Evolutionary conservation across 1,140 invertebrate genomes (phyloP).

Genomic region (Aphidius ervi): DNA sequence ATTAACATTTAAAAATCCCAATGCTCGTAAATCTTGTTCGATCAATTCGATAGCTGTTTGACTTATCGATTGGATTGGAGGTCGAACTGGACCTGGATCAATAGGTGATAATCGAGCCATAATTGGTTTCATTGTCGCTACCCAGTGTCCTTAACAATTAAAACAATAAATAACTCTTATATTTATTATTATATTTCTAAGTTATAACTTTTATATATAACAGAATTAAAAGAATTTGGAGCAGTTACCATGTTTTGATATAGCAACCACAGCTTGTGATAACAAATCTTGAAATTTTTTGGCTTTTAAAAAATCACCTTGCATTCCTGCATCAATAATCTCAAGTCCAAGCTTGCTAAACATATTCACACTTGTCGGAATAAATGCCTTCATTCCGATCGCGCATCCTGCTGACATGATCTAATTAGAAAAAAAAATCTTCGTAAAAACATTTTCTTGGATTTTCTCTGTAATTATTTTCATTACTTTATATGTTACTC

Average conservation of each 20-base stretch:
- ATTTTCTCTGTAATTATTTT: no score
- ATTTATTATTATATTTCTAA: no score
- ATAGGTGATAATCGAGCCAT: constrained; percentile 60
- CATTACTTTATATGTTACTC: no score
- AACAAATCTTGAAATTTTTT: constrained; percentile 50
- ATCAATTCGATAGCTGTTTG: constrained; percentile 33
- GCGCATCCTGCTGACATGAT: constrained; percentile 58
- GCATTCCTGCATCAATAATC: constrained; percentile 44
- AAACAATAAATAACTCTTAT: no score
- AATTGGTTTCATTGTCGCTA: constrained; percentile 64
- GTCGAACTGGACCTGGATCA: constrained; percentile 57
- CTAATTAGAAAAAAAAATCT: constrained; percentile 52
- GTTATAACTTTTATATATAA: no score
- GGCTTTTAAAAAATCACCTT: constrained; percentile 40
- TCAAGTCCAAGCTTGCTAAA: constrained; percentile 48
- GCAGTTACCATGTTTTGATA: constrained; percentile 52
- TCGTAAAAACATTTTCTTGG: no score
- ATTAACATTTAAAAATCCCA: not conserved
- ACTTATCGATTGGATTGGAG: constrained; percentile 51
- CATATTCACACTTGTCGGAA: constrained; percentile 64
- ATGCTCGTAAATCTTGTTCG: constrained; percentile 29
- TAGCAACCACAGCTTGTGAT: constrained; percentile 38
- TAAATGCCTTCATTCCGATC: constrained; percentile 65
- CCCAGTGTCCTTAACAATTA: no score
- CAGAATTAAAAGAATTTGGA: constrained; percentile 13